phyloP scores from a whole-genome alignment of 30 jellyfish, hydroid and myxozoan species.

The Cassiopea xamachana region DNA sequence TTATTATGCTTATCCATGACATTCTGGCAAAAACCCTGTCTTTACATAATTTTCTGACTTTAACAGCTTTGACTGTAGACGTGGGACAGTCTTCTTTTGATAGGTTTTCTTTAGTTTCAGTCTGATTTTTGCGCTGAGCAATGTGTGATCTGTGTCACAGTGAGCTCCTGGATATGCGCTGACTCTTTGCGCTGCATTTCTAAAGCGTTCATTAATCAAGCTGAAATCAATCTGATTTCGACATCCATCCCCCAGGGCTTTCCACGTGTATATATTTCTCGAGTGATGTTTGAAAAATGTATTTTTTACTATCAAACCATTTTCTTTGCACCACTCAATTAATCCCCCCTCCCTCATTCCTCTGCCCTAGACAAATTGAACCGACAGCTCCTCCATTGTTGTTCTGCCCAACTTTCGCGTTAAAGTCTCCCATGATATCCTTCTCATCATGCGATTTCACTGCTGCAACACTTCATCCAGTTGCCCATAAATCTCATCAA shows the following conservation, averaged over 20 bases:
- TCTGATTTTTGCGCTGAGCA: not conserved
- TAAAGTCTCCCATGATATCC: not conserved
- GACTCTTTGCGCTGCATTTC: not conserved
- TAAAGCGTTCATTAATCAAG: constrained; percentile 9
- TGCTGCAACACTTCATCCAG: not conserved
- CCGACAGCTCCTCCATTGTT: not conserved
- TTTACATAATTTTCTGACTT: not conserved
- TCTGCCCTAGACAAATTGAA: not conserved
- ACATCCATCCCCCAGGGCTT: constrained; percentile 26
- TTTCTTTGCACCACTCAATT: not conserved
- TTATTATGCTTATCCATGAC: not conserved
- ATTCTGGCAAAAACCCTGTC: not conserved
- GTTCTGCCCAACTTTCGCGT: not conserved
- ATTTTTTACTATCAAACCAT: not conserved
- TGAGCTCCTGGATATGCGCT: constrained; percentile 19
- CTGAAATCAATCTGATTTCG: constrained; percentile 46
- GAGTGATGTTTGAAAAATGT: not conserved
- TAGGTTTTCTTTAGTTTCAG: not conserved
- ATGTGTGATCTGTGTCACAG: constrained; percentile 10
- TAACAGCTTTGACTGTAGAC: not conserved
- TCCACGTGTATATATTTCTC: not conserved
- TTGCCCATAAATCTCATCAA: not conserved
- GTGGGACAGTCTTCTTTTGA: not conserved
- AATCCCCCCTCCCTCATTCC: not conserved
- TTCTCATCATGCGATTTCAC: not conserved